Percentiles rank a stretch among this genome's conserved stretches.
Evolutionary conservation across 1,140 invertebrate genomes (phyloP).

Genomic region (Ceratosolen solmsi): DNA sequence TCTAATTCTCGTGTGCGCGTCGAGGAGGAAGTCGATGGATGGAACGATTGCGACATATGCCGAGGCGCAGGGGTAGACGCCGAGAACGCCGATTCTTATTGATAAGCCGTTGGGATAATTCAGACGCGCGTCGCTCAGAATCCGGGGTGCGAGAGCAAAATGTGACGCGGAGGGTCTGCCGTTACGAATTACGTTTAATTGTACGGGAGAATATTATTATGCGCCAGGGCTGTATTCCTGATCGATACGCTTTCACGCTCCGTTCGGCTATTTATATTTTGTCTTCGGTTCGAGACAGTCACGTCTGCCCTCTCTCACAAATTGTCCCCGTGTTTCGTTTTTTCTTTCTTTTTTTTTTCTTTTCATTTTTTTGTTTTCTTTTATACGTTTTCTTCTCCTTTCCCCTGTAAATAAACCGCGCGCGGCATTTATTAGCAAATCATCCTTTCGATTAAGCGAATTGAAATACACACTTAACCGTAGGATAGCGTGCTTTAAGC

Average conservation of each 20-base stretch:
- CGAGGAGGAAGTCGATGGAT: not conserved
- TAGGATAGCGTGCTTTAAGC: not conserved
- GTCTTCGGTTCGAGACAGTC: not conserved
- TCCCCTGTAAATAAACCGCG: not conserved
- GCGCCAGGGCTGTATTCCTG: not conserved
- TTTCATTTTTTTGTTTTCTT: no score
- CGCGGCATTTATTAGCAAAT: not conserved
- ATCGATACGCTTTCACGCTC: not conserved
- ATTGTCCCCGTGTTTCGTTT: not conserved
- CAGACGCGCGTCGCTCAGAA: not conserved
- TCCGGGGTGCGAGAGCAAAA: not conserved
- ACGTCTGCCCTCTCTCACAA: not conserved
- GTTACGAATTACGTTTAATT: constrained; percentile 48
- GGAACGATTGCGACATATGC: constrained; percentile 43
- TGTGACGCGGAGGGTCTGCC: not conserved
- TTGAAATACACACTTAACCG: not conserved
- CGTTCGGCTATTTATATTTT: not conserved
- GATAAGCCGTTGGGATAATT: constrained; percentile 26
- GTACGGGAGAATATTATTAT: constrained; percentile 26
- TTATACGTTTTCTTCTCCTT: not conserved
- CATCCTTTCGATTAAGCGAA: not conserved
- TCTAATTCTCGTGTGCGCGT: constrained; percentile 37
- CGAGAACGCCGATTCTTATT: constrained; percentile 24
- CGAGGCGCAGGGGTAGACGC: not conserved
- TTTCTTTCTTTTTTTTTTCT: no score